Evolutionary conservation across 1,140 invertebrate genomes (phyloP), one percentile per base, ranked within the genome.

Genomic region (Homarus americanus): DNA sequence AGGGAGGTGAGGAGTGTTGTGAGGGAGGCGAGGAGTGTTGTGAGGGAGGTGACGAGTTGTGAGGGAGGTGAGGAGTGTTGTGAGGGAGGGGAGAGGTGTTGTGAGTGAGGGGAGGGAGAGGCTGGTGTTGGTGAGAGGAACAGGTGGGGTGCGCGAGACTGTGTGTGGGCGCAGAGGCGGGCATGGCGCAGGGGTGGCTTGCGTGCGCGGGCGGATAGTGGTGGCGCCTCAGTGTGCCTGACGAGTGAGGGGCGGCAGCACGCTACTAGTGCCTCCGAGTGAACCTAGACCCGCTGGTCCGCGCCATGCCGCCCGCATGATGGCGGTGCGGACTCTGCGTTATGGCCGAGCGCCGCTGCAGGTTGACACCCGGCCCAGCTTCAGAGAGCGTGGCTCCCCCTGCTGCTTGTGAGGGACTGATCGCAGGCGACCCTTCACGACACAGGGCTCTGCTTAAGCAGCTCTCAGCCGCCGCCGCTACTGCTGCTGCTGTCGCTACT

Each of bases 221-320:
- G 28, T 69, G 28, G 63, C 24, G 63, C 63, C 7, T 69, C 63
- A 69, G 63, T 69, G 28, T 69, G n/a, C 17, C 28, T 69, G n/a
- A 28, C 63, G 17, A 32, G 63, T 69, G 63, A 17, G 5, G 28
- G 63, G 63, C 63, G n/a, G 63, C n/a, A 69, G 63, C 5, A 69
- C 63, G n/a, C 28, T 17, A 32, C 63, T 24, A 9, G n/a, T 24
- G 63, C 63, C 63, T 69, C 17, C 63, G 63, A 69, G 63, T 69
- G 63, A 69, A 32, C n/a, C 63, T 4, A 7, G 63, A 24, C n/a
- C 24, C 58, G 28, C n/a, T 69, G 7, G 63, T 69, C n/a, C 63
- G 63, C 63, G 28, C 58, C 58, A 63, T 63, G 58, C 58, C 58
- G 58, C 63, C 63, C 63, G 63, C n/a, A 69, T 32, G 63, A 69